A percentile compares a stretch with the other conserved stretches of the same genome.
These are phyloP conservation scores for Leptopilina drosophilae DNA, from an alignment of 2,888 invertebrate species.

Conservation along the genomic window DNA sequence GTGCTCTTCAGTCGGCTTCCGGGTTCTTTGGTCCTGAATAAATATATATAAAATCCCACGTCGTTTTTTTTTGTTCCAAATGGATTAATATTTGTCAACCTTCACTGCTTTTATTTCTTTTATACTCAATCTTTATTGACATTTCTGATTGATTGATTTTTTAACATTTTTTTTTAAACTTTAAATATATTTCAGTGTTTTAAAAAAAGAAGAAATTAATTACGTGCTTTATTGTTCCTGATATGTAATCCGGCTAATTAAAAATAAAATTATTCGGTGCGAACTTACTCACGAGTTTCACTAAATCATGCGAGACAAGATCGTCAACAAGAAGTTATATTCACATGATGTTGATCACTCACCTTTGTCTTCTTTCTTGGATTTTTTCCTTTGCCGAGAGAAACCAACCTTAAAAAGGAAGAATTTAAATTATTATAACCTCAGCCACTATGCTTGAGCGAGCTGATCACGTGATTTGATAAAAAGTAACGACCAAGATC, in stretches of 20 bases:
- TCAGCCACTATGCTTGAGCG: slow-evolving; percentile 1
- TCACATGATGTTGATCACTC: slow-evolving; percentile 18
- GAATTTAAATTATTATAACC: slow-evolving; percentile 31
- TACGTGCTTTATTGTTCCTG: slow-evolving; percentile 2
- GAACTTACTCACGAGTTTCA: slow-evolving; percentile 5
- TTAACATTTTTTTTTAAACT: background rate
- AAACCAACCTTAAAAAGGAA: slow-evolving; percentile 18
- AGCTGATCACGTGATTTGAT: slow-evolving; percentile 14
- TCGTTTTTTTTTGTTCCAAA: no score
- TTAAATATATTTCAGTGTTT: background rate
- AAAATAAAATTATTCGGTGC: slow-evolving; percentile 27
- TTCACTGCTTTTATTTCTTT: no score
- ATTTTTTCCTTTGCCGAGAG: background rate
- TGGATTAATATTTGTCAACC: no score
- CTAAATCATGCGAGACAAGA: slow-evolving; percentile 27
- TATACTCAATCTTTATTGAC: no score
- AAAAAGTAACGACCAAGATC: slow-evolving; percentile 14
- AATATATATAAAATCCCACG: no score
- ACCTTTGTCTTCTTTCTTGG: slow-evolving; percentile 22
- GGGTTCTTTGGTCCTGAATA: no score
- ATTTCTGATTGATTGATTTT: no score
- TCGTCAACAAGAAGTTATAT: slow-evolving; percentile 1
- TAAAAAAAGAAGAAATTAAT: background rate
- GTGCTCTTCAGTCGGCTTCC: no score
- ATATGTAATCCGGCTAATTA: slow-evolving; percentile 1